Base-by-base conservation (phyloP, 2,113 vertebrate genomes). In the Nansenia antarctica region DNA sequence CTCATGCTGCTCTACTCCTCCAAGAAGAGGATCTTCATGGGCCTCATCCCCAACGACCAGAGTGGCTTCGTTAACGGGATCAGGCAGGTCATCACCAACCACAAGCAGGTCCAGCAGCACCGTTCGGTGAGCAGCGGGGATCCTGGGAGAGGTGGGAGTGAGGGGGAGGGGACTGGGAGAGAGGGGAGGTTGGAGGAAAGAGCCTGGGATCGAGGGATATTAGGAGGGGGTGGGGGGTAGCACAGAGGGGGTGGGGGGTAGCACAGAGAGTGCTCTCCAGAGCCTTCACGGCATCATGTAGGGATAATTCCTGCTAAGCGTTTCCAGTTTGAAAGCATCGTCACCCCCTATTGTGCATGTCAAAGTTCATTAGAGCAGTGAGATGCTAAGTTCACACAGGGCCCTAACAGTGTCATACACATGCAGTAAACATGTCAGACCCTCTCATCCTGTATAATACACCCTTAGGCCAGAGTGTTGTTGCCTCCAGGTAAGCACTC, bases 1-100 rank as follows among this genome's bases (percentile, higher is more conserved):
- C 90, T 98, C 62, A 98, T 98, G 95, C 92, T 98, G 2, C 93
- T 98, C 2, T 98, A 95, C 88, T 97, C 95, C 0, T 97, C 96
- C 72, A 96, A 96, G 88, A 98, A 98, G 90, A 94, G 94, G 45
- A 96, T 98, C 60, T 98, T 98, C 88, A 98, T 98, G 96, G 96
- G 96, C 22, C 90, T 98, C n/a, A 98, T 98, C 75, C 96, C 96
- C 63, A 95, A 97, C 2, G 96, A 98, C 87, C 96, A 98, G 92
- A 95, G 96, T 1, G 96, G 96, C 85, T 98, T 98, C 0, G 95
- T 98, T 86, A 98, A 94, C 0, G 95, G 94, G 69, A 98, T 98
- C 83, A 94, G 96, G 3, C 94, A 96, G 87, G 95, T 98, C 88
- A 98, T 98, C 93, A 98, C 96, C 85, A 97, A 96, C 91, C 96